A percentile compares a stretch with the other conserved stretches of the same genome.
Evolutionary conservation across 2,888 invertebrate genomes (phyloP).

Genomic region (Scaeva pyrastri): DNA sequence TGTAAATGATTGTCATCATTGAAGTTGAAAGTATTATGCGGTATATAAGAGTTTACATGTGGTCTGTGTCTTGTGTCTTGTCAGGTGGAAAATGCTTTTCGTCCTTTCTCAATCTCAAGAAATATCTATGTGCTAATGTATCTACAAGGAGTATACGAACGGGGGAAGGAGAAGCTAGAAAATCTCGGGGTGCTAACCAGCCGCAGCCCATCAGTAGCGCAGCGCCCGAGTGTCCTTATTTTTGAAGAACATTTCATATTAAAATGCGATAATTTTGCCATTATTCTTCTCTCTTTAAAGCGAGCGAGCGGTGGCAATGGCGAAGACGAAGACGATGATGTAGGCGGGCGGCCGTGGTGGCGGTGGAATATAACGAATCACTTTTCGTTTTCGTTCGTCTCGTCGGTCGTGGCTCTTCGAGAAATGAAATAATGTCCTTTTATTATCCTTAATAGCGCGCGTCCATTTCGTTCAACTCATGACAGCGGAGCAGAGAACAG

Average conservation of each 20-base stretch:
- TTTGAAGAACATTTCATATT: conserved; percentile 51
- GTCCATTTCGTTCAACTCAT: conserved; percentile 66
- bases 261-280: conserved; percentile 69
- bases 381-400: conserved; percentile 44
- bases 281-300: conserved; percentile 44
- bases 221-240: conserved; percentile 10
- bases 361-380: conserved; percentile 59
- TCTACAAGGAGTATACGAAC: background rate
- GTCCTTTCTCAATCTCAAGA: conserved; percentile 31
- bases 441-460: conserved; percentile 75
- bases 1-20: conserved; percentile 74
- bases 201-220: background rate
- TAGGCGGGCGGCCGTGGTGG: too few species aligned
- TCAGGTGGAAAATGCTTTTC: conserved; percentile 61
- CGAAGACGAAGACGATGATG: too few species aligned
- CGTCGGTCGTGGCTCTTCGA: conserved; percentile 50
- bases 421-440: conserved; percentile 75
- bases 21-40: conserved; percentile 44
- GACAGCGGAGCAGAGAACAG: conserved; percentile 9
- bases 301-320: background rate
- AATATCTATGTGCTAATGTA: background rate
- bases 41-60: conserved; percentile 38
- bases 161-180: conserved; percentile 1
- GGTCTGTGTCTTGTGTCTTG: conserved; percentile 29
- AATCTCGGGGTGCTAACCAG: background rate